Percentiles rank a stretch among this genome's conserved stretches.
phyloP scores from a whole-genome alignment of 2,113 vertebrate species.

The Scortum barcoo region DNA sequence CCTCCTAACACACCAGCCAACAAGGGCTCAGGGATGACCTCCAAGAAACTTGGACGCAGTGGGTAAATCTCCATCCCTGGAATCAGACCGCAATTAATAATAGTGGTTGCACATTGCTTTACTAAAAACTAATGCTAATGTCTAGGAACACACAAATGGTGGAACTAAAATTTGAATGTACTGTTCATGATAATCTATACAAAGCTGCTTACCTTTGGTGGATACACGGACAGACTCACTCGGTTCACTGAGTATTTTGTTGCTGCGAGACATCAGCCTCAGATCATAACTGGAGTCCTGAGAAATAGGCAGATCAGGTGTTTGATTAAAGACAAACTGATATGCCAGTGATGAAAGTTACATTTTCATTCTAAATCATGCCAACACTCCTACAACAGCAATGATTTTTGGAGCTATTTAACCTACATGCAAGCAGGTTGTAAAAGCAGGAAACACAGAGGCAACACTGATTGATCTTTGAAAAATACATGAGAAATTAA shows the following conservation, averaged over 20 bases:
- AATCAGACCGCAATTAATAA: not conserved
- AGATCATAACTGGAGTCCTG: slow-evolving; percentile 93
- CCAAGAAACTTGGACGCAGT: slow-evolving; percentile 86
- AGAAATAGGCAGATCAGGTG: not conserved
- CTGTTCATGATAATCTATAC: not conserved
- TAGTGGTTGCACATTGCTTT: not conserved
- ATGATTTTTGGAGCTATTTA: not conserved
- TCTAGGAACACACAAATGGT: not conserved
- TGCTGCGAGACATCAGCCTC: slow-evolving; percentile 90
- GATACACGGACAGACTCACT: slow-evolving; percentile 91
- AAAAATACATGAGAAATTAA: not conserved
- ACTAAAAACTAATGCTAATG: not conserved
- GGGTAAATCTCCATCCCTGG: slow-evolving; percentile 95
- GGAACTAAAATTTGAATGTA: not conserved
- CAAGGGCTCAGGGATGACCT: slow-evolving; percentile 90
- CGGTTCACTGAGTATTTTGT: slow-evolving; percentile 90
- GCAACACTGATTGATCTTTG: not conserved
- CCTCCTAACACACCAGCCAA: slow-evolving; percentile 92
- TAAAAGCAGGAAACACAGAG: not conserved
- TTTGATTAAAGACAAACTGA: slow-evolving; percentile 17
- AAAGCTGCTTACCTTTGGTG: slow-evolving; percentile 86
- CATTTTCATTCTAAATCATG: not conserved
- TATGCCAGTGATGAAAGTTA: not conserved
- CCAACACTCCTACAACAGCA: not conserved
- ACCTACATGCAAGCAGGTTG: not conserved